Conservation (phyloP, 2,113 vertebrate species). For the Entelurus aequoreus region DNA sequence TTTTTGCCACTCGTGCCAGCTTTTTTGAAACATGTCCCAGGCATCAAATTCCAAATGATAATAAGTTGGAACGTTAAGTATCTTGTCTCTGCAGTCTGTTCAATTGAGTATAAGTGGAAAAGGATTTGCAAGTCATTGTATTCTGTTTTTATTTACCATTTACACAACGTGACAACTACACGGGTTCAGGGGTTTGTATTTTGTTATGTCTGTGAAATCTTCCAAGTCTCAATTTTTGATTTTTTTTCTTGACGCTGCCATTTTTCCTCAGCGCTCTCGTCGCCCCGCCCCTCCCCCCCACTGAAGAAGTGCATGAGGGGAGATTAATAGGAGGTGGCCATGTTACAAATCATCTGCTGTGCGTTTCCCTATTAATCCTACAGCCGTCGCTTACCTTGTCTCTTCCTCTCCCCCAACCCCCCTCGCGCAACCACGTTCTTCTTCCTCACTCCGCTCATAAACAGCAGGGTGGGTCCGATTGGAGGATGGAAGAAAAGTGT, state of each 20-base stretch:
- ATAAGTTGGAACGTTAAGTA: no score
- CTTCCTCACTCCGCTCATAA: slow-evolving; percentile 26
- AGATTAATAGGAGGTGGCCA: slow-evolving; percentile 59
- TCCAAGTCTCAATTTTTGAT: neutral
- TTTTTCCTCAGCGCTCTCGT: slow-evolving; percentile 4
- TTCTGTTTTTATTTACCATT: no score
- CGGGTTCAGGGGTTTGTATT: neutral
- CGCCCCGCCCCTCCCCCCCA: slow-evolving; percentile 21
- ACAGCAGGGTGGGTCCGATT: slow-evolving; percentile 42
- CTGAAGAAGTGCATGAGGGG: slow-evolving; percentile 37
- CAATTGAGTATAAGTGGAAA: no score
- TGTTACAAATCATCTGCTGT: slow-evolving; percentile 60
- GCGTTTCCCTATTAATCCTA: slow-evolving; percentile 55
- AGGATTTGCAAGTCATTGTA: no score
- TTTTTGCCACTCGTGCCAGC: no score
- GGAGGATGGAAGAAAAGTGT: slow-evolving; percentile 38
- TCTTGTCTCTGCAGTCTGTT: no score
- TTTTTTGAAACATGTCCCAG: no score
- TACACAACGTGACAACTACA: no score
- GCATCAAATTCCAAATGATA: no score
- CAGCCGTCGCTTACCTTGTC: slow-evolving; percentile 27
- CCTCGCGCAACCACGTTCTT: slow-evolving; percentile 1
- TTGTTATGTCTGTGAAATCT: slow-evolving; percentile 7
- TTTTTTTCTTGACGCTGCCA: slow-evolving; percentile 22
- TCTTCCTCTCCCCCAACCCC: slow-evolving; percentile 2